Base-by-base conservation (phyloP, 2,888 invertebrate species). In the Eurytoma adleriae region DNA sequence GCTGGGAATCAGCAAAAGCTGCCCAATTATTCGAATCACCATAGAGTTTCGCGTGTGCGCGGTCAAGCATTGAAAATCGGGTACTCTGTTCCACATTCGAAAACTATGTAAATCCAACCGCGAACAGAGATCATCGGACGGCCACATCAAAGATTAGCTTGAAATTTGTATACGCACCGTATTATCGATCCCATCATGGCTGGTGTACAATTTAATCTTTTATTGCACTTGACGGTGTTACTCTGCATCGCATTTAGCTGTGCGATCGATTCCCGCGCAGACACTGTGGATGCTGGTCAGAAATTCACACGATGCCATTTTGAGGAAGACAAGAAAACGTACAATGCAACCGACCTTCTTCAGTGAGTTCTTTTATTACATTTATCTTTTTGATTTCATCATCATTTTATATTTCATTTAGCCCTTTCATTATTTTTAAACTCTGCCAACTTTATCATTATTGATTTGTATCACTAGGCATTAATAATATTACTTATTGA, bases 271-370 rank as follows among this genome's bases (percentile, higher is more conserved):
- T 40, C 59, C 64, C n/a, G 56, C 24, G 16, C 27, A 30, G 59
- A 10, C 14, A 24, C 10, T 4, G 4, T 52, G 12, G n/a, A 20
- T 52, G 54, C n/a, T 0, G 30, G 40, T 40, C 67, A 54, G 71
- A 67, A 72, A 71, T 66, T 12, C 24, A 20, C 40, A n/a, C n/a
- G 54, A 56, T 88, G 88, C 81, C 78, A 82, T 68, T 87, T 87
- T 70, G 81, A 85, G 16, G 79, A 78, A n/a, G 61, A 85, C 7
- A 83, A 82, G 18, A 86, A 79, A 70, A 83, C 81, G 27, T 87
- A 89, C 71, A 85, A 86, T 69, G 83, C 86, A 18, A 80, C 84
- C 1, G 89, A 90, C 84, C 84, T 90, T 30, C 59, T 89, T 20
- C 79, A 83, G 90, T 90, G 83, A 87, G 88, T 83, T 27, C 64